Conservation (phyloP, 2,888 invertebrate species). For the Fragum whitleyi region DNA sequence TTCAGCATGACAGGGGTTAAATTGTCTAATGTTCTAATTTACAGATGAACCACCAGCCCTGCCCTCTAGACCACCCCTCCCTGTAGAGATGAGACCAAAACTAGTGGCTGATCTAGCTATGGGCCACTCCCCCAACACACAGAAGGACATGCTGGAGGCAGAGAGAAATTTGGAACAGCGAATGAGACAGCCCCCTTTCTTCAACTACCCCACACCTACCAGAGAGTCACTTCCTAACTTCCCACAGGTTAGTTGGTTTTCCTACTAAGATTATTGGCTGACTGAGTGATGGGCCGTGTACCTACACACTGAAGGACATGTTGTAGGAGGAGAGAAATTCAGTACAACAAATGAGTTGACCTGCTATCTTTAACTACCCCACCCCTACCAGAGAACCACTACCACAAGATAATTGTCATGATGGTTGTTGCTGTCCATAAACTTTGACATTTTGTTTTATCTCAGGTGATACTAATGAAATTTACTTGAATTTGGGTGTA, state of each 20-base stretch:
- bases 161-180: slow-evolving; percentile 72
- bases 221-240: slow-evolving; percentile 48
- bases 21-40: background rate
- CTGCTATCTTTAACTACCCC: too few relatives aligned
- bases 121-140: slow-evolving; percentile 77
- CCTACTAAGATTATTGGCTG: background rate
- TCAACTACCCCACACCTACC: slow-evolving; percentile 81
- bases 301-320: too few relatives aligned
- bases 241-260: slow-evolving; percentile 30
- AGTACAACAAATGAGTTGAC: too few relatives aligned
- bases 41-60: slow-evolving; percentile 55
- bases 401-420: too few relatives aligned
- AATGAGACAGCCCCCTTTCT: slow-evolving; percentile 77
- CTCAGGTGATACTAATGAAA: too few relatives aligned
- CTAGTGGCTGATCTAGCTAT: slow-evolving; percentile 80
- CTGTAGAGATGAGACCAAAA: slow-evolving; percentile 75
- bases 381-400: too few relatives aligned
- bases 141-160: slow-evolving; percentile 74
- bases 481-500: too few relatives aligned
- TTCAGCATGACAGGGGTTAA: too few relatives aligned
- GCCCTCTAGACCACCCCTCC: slow-evolving; percentile 81
- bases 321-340: too few relatives aligned
- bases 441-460: too few relatives aligned
- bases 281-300: background rate
- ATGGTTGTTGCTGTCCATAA: too few relatives aligned